These are phyloP conservation scores for Agonopterix alstromeriana DNA, from an alignment of 2,888 invertebrate genomes.

Conservation along the genomic window DNA sequence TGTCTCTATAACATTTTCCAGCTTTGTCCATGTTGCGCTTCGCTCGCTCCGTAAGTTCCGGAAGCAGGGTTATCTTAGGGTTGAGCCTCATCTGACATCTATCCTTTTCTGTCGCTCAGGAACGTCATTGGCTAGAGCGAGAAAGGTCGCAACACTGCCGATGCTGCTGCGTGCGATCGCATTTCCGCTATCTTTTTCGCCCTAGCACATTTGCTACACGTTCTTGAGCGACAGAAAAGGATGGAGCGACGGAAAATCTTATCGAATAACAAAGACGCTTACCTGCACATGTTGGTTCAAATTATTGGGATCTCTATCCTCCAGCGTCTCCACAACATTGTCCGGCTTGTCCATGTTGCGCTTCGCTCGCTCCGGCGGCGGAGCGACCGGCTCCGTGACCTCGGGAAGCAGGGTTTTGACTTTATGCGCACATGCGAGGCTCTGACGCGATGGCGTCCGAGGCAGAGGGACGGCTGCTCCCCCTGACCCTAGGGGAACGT, in stretches of 20 bases:
- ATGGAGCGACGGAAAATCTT: neutral
- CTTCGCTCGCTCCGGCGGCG: slow-evolving; percentile 5
- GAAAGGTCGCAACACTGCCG: no score
- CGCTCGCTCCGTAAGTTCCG: neutral
- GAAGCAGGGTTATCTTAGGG: no score
- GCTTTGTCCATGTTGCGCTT: slow-evolving; percentile 30
- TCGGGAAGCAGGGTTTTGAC: slow-evolving; percentile 45
- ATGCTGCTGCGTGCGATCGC: no score
- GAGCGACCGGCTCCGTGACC: slow-evolving; percentile 24
- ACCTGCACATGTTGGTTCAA: slow-evolving; percentile 85
- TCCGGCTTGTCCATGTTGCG: slow-evolving; percentile 47
- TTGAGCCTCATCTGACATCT: no score
- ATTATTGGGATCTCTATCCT: slow-evolving; percentile 83
- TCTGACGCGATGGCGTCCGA: slow-evolving; percentile 40
- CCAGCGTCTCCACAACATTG: slow-evolving; percentile 69
- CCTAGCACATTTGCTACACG: neutral
- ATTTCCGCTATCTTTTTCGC: no score
- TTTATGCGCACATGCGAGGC: slow-evolving; percentile 42
- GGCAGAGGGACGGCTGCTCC: slow-evolving; percentile 33
- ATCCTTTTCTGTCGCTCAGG: neutral
- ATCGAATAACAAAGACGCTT: slow-evolving; percentile 10
- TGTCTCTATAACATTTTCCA: slow-evolving; percentile 62
- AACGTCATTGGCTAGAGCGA: no score
- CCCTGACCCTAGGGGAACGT: slow-evolving; percentile 43
- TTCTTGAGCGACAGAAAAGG: neutral